phyloP scores from a whole-genome alignment of 1,140 invertebrate genomes.

The Charaxes varanes region DNA sequence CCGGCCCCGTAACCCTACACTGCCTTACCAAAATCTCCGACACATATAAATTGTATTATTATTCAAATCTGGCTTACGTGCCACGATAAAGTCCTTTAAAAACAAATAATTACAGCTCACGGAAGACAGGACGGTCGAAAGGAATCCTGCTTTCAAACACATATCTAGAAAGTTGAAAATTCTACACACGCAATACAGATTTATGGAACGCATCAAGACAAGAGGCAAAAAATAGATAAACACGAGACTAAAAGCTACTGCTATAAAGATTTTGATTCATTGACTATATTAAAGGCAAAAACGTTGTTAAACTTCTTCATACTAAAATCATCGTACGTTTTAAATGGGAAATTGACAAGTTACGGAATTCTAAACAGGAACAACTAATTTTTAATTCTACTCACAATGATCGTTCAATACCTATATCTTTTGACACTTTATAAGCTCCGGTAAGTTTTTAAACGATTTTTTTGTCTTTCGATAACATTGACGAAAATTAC shows the following conservation, averaged over 20 bases:
- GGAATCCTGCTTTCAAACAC: constrained; percentile 39
- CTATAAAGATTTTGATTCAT: constrained; percentile 47
- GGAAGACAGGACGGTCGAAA: constrained; percentile 20
- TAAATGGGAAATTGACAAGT: constrained; percentile 3
- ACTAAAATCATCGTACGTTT: no score
- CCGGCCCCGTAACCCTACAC: constrained; percentile 66
- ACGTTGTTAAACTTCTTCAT: no score
- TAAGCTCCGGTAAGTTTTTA: constrained; percentile 1
- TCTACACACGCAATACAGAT: constrained; percentile 11
- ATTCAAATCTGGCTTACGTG: constrained; percentile 70
- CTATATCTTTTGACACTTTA: constrained; percentile 6
- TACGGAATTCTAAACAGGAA: neutral
- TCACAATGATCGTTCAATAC: neutral
- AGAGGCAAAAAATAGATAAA: constrained; percentile 30
- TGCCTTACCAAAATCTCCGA: constrained; percentile 53
- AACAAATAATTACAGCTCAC: constrained; percentile 56
- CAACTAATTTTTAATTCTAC: neutral
- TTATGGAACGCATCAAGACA: constrained; percentile 21
- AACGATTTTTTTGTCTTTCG: constrained; percentile 6
- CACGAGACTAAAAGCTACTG: constrained; percentile 37
- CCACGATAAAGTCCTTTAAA: constrained; percentile 61
- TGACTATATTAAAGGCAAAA: constrained; percentile 7
- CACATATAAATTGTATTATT: constrained; percentile 73
- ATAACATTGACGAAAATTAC: constrained; percentile 12
- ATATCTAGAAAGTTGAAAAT: constrained; percentile 29